phyloP scores from a whole-genome alignment of 2,797 vertebrate species.

The Sandelia bainsii region DNA sequence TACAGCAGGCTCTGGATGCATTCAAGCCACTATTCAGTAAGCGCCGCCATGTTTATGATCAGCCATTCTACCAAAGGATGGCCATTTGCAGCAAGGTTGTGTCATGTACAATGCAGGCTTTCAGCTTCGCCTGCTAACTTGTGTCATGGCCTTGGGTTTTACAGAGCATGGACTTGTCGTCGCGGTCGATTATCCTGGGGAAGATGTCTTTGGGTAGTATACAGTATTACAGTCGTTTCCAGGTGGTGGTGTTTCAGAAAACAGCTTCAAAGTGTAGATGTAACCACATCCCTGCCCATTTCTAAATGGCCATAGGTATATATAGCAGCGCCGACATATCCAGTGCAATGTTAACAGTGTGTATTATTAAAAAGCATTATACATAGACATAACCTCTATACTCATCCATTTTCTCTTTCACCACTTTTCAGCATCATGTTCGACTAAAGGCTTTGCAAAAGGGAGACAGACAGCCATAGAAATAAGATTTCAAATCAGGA shows the following conservation, averaged over 20 bases:
- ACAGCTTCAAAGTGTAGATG: constrained; percentile 65
- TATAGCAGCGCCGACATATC: constrained; percentile 71
- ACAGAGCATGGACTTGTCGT: constrained; percentile 9
- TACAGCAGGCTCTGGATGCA: constrained; percentile 39
- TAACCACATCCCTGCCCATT: constrained; percentile 47
- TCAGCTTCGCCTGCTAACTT: constrained; percentile 26
- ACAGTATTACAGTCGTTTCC: constrained; percentile 69
- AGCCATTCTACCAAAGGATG: constrained; percentile 22
- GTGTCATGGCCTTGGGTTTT: constrained; percentile 22
- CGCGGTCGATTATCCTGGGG: constrained; percentile 33
- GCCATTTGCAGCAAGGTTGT: constrained; percentile 31
- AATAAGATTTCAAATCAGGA: constrained; percentile 77
- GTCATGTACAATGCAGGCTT: constrained; percentile 29
- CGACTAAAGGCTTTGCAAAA: constrained; percentile 79
- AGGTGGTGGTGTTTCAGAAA: constrained; percentile 61
- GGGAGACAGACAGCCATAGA: constrained; percentile 83
- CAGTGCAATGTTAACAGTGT: constrained; percentile 64
- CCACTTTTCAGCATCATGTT: constrained; percentile 59
- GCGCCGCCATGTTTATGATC: constrained; percentile 53
- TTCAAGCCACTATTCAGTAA: constrained; percentile 46
- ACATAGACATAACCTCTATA: constrained; percentile 65
- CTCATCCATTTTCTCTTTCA: constrained; percentile 58
- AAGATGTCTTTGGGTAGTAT: constrained; percentile 41
- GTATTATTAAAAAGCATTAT: constrained; percentile 68
- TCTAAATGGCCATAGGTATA: constrained; percentile 71